A percentile compares a stretch with the other conserved stretches of the same genome.
Evolutionary conservation across 2,113 vertebrate genomes (phyloP).

Genomic region (Antidorcas marsupialis): DNA sequence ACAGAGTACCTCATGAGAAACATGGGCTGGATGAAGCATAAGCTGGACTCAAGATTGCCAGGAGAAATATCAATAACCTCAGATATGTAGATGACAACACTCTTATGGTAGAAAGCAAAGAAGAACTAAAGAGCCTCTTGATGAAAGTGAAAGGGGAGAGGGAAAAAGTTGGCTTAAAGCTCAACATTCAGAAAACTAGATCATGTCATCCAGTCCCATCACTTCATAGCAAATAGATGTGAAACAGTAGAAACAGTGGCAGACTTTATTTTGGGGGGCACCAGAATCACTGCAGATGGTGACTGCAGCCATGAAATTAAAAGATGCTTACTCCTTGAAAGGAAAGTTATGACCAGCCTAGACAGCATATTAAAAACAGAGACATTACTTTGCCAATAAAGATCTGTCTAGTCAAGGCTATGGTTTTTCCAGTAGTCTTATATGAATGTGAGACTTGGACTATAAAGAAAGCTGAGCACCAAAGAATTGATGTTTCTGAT

Average conservation of each 20-base stretch:
- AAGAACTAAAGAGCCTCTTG: neutral
- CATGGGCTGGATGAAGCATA: neutral
- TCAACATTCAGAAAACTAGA: neutral
- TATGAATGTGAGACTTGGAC: neutral
- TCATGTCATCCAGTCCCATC: neutral
- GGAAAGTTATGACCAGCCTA: neutral
- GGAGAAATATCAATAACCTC: neutral
- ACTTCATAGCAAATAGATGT: neutral
- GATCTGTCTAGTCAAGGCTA: neutral
- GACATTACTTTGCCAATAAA: neutral
- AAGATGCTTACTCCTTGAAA: neutral
- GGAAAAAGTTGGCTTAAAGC: neutral
- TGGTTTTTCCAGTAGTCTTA: neutral
- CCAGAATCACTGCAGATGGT: neutral
- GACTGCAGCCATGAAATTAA: neutral
- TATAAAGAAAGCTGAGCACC: fast-evolving
- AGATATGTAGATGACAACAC: neutral
- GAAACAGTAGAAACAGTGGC: neutral
- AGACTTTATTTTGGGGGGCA: fast-evolving
- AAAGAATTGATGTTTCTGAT: neutral
- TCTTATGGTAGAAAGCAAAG: fast-evolving
- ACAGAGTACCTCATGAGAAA: neutral
- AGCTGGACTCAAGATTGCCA: neutral
- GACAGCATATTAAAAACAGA: neutral
- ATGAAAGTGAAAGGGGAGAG: neutral